Conservation (phyloP, 2,888 invertebrate genomes). For the Phymatocera aterrima region DNA sequence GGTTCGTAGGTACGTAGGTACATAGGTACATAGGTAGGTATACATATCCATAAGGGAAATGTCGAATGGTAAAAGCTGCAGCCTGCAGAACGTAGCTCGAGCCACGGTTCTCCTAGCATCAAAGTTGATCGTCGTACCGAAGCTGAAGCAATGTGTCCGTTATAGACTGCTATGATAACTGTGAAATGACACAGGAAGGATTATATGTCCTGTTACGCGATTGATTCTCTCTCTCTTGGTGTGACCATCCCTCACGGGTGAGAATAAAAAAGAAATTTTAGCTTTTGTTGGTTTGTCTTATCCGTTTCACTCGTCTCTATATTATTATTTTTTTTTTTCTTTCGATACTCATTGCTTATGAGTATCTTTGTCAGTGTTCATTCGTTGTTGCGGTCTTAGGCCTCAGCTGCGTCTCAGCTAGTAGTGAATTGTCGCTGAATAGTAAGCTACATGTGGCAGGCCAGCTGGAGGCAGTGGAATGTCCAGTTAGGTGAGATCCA, state of each 20-base stretch:
- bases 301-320: not conserved
- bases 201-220: not conserved
- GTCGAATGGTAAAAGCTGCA: slow-evolving; percentile 20
- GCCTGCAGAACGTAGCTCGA: not conserved
- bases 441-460: not conserved
- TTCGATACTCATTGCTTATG: not conserved
- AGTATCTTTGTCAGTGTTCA: not conserved
- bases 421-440: slow-evolving; percentile 27
- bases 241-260: no score
- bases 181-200: not conserved
- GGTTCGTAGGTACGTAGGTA: no score
- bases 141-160: no score
- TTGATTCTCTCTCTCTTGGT: no score
- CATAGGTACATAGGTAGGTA: no score
- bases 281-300: no score
- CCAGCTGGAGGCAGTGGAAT: not conserved
- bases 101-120: not conserved
- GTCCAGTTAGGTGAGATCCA: slow-evolving; percentile 15
- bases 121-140: slow-evolving; percentile 17
- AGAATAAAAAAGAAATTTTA: no score
- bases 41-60: slow-evolving; percentile 2
- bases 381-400: slow-evolving; percentile 14
- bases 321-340: not conserved
- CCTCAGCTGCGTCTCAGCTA: slow-evolving; percentile 1
- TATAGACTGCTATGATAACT: not conserved